Percentiles rank a stretch among this genome's conserved stretches.
Evolutionary conservation across 2,797 vertebrate species (phyloP).

Genomic region (Coregonus ussuriensis): DNA sequence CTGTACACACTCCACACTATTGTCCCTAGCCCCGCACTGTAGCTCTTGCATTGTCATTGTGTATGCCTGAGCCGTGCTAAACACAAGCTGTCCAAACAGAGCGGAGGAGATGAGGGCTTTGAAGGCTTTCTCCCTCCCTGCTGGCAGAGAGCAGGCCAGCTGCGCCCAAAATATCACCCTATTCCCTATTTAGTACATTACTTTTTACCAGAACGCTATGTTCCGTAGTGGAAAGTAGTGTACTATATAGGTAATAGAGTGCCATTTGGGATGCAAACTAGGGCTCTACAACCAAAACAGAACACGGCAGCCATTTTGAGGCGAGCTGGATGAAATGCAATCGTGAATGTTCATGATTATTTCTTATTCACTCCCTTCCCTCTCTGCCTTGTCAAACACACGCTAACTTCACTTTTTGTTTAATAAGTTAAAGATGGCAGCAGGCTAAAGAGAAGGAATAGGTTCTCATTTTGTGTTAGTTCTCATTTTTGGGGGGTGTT

Average conservation of each 20-base stretch:
- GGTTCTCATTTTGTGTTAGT: too few species aligned
- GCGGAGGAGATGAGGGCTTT: slow-evolving; percentile 1
- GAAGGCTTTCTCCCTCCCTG: not conserved
- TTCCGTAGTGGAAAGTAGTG: not conserved
- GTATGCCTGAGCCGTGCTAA: not conserved
- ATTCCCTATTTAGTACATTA: not conserved
- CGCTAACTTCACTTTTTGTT: not conserved
- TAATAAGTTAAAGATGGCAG: not conserved
- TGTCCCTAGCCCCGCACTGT: not conserved
- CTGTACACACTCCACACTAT: not conserved
- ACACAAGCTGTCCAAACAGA: slow-evolving; percentile 21
- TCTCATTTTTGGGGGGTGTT: too few species aligned
- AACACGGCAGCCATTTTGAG: not conserved
- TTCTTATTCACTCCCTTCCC: not conserved
- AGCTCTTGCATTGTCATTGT: slow-evolving; percentile 1
- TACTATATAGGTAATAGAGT: not conserved
- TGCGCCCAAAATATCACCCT: not conserved
- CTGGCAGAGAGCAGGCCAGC: not conserved
- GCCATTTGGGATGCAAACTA: not conserved
- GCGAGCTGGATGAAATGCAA: not conserved
- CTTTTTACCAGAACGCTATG: not conserved
- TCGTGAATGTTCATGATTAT: not conserved
- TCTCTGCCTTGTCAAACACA: not conserved
- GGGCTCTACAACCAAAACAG: not conserved
- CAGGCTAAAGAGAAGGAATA: not conserved